Evolutionary conservation across 2,797 vertebrate genomes (phyloP), one percentile per base, ranked within the genome.

Genomic region (Australoheros facetus): DNA sequence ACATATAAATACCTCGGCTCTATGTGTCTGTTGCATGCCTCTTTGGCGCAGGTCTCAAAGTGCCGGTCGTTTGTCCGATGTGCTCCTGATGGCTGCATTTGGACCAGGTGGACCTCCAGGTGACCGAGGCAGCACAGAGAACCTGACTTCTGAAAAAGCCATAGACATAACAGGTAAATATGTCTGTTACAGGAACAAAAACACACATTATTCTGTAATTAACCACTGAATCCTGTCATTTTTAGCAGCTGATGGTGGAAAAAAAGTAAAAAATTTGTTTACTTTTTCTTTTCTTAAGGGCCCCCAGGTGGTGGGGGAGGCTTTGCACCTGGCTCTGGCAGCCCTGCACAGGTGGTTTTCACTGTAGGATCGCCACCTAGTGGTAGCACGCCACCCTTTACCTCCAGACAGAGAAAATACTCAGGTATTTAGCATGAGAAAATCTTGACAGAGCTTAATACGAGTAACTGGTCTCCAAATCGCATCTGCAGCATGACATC

Each of bases 291-390:
- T 56, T 62, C 82, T 81, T 19, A 86, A 98, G 97, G 93, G 37
- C 95, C 97, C 86, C 91, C 96, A 77, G 89, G 95, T 93, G 94
- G 92, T 48, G 96, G 95, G 87, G 96, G 95, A 87, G 95, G 94
- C 55, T 89, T 94, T 4, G 91, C 94, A 4, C 95, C 95, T 14
- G 93, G 95, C 8, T 96, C 97, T 72, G 86, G 94, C 89, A 98
- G 97, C 89, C 97, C 98, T 1, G 95, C 97, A 7, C 96, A 96
- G 3, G 98, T 98, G 86, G 92, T 99, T 77, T 99, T 99, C 91
- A 99, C 98, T 0, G 97, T 99, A 60, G 98, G 98, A 73, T 99
- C 98, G 37, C 98, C 98, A 70, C 97, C 98, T 23, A 97, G 96
- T 42, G 96, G 97, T 90, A 95, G 94, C 89, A 98, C 97, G 0